Evolutionary conservation across 2,888 invertebrate species (phyloP), one percentile per base, ranked within the genome.

Genomic region (Unio delphinus): DNA sequence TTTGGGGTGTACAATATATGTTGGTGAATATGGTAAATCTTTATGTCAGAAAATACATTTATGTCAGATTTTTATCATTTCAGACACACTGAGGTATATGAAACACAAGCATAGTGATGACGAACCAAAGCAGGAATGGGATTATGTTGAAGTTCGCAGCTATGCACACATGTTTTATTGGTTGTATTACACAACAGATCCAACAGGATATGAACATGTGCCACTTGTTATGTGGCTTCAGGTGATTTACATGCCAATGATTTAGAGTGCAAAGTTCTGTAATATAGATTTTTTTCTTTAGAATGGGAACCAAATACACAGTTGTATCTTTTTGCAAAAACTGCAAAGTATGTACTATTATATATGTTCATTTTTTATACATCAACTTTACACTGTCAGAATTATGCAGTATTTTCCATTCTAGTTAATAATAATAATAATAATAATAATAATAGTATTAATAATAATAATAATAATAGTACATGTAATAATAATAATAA

Each of bases 91-190:
- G 20, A 67, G 57, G 67, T 69, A 60, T 64, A 0, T 59, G 55
- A 34, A 56, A 17, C 28, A 65, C 59, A 28, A 11, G 1, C 65
- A 64, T 45, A 15, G 45, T 45, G 45, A 2, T 30, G 34, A 7
- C 0, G 76, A 76, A 60, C 74, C 76, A 7, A 70, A 72, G 61
- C 70, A 84, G 66, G 93, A 94, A 84, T 95, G 93, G 93, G 94
- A 93, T 15, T 94, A 94, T 89, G 93, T 94, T 5, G 92, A 92
- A 70, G 94, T 96, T 0, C 92, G 95, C 0, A 92, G 92, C 4
- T 92, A 93, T 0, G 95, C 95, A 0, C 93, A 95, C 81, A 94
- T 95, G 94, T 96, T 96, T 89, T 96, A 95, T 92, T 96, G 96
- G 95, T 89, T 96, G 56, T 95, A 94, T 86, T 94, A 94, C 85